Conservation (phyloP, 2,888 invertebrate genomes). For the Stramonita haemastoma region DNA sequence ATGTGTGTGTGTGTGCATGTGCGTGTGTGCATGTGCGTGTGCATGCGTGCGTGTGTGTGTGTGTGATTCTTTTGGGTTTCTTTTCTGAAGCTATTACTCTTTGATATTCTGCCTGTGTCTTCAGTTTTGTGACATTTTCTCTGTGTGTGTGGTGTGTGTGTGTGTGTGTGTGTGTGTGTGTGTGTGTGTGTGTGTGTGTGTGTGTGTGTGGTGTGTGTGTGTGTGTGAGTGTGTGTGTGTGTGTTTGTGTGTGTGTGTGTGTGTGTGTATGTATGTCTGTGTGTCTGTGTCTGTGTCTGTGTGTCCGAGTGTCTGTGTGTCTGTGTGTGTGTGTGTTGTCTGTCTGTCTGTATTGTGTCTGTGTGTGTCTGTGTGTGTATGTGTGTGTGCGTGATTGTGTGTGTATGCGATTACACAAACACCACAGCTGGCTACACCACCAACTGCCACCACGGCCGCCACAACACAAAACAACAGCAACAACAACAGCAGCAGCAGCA, state of each 20-base stretch:
- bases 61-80: not conserved
- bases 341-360: not conserved
- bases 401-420: not conserved
- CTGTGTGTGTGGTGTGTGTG: constrained; percentile 11
- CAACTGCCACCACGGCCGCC: too few species aligned
- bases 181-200: not conserved
- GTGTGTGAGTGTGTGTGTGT: not conserved
- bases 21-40: not conserved
- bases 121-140: too few species aligned
- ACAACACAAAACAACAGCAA: too few species aligned
- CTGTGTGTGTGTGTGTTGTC: not conserved
- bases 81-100: too few species aligned
- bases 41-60: not conserved
- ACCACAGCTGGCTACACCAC: too few species aligned
- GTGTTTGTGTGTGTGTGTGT: not conserved
- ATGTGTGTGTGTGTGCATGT: not conserved
- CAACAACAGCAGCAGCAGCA: too few species aligned
- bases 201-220: not conserved
- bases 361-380: not conserved
- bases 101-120: too few species aligned
- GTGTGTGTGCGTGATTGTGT: too few species aligned
- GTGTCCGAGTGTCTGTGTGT: not conserved
- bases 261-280: too few species aligned
- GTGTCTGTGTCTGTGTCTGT: not conserved
- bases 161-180: not conserved